phyloP scores from a whole-genome alignment of 2,113 vertebrate species.

The Anseranas semipalmata region DNA sequence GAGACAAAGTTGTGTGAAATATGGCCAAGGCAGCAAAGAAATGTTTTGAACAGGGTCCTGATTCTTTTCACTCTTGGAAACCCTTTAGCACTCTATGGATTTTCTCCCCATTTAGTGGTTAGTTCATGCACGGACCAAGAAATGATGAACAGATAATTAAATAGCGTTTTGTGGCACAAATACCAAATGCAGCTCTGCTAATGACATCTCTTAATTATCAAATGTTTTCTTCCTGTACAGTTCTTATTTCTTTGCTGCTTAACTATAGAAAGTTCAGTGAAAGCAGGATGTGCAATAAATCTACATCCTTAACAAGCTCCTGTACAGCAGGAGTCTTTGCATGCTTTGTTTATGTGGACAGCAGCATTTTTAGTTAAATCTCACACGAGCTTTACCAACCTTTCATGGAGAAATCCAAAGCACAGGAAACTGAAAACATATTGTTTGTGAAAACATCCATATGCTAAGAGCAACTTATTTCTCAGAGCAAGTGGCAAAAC shows the following conservation, averaged over 20 bases:
- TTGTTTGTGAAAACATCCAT: constrained; percentile 47
- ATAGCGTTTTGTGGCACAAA: not conserved
- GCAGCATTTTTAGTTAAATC: not conserved
- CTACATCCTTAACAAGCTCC: not conserved
- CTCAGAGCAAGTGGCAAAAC: constrained; percentile 34
- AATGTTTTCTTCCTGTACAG: not conserved
- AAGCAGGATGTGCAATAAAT: not conserved
- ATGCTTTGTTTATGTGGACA: not conserved
- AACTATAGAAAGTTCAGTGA: not conserved
- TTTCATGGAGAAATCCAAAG: constrained; percentile 1
- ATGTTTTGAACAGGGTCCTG: not conserved
- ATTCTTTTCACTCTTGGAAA: not conserved
- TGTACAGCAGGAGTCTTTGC: not conserved
- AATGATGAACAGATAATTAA: not conserved
- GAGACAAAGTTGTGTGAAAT: not conserved
- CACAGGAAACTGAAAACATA: constrained; percentile 29
- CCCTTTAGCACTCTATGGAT: not conserved
- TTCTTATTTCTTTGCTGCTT: not conserved
- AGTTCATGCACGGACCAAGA: not conserved
- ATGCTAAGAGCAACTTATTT: constrained; percentile 39
- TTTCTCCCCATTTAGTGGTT: not conserved
- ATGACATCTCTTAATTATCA: not conserved
- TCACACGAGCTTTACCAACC: not conserved
- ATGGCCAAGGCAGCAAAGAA: not conserved
- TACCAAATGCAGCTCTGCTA: not conserved